Conservation (phyloP, 1,140 invertebrate species). For the Helicoverpa zea region DNA sequence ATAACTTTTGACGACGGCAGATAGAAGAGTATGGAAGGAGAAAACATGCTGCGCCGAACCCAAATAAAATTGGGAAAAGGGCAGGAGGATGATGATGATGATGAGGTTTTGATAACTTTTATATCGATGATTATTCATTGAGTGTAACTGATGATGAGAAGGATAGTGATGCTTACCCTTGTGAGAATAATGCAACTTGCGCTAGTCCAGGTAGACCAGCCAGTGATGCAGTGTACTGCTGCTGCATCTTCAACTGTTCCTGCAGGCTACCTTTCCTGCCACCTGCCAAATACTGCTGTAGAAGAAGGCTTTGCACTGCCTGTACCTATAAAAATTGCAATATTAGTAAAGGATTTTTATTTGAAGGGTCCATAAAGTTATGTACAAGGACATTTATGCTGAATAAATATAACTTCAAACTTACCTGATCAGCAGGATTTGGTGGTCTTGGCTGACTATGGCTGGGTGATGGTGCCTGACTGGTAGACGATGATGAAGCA, state of each 20-base stretch:
- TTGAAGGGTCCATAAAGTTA: not conserved
- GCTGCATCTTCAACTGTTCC: conserved; percentile 85
- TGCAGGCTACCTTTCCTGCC: conserved; percentile 80
- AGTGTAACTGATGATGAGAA: too few relatives aligned
- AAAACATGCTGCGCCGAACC: too few relatives aligned
- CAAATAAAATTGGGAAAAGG: too few relatives aligned
- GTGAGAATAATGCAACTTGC: conserved; percentile 82
- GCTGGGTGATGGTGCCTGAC: conserved; percentile 72
- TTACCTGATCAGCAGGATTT: conserved; percentile 82
- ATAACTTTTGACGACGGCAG: too few relatives aligned
- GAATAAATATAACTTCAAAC: not conserved
- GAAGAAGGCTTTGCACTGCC: conserved; percentile 84
- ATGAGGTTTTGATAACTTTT: too few relatives aligned
- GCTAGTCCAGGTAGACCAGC: conserved; percentile 80
- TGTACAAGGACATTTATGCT: not conserved
- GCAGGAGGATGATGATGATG: too few relatives aligned
- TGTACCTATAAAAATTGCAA: conserved; percentile 71
- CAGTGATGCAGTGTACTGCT: conserved; percentile 79
- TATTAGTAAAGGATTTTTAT: not conserved
- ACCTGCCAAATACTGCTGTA: conserved; percentile 83
- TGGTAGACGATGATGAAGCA: conserved; percentile 77
- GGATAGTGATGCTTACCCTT: conserved; percentile 80
- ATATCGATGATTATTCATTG: too few relatives aligned
- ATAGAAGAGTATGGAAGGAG: too few relatives aligned
- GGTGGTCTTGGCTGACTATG: conserved; percentile 75